A percentile compares a stretch with the other conserved stretches of the same genome.
These are phyloP conservation scores for Columbina picui DNA, from an alignment of 2,113 vertebrate genomes.

Conservation along the genomic window DNA sequence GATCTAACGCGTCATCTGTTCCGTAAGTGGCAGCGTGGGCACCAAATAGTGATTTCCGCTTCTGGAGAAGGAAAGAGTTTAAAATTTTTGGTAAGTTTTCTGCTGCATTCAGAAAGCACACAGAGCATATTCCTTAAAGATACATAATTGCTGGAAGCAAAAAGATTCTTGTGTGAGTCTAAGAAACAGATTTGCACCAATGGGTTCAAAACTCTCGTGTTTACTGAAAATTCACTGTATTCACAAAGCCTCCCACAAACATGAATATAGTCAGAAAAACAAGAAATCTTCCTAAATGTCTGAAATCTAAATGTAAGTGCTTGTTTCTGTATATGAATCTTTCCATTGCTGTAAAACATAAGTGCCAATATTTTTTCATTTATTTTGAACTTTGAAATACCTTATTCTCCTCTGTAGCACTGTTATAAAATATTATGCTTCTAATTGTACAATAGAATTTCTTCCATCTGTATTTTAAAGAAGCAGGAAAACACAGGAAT, in stretches of 20 bases:
- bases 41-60: slow-evolving; percentile 81
- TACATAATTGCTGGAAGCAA: background rate
- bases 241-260: background rate
- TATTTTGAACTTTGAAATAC: background rate
- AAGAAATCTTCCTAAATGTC: background rate
- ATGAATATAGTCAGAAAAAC: background rate
- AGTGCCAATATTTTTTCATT: background rate
- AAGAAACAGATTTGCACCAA: background rate
- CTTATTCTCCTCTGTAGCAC: background rate
- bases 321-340: background rate
- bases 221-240: background rate
- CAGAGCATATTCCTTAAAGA: background rate
- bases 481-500: background rate
- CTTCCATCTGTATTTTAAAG: background rate
- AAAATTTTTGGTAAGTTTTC: slow-evolving; percentile 83
- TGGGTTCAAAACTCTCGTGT: background rate
- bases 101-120: background rate
- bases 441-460: background rate
- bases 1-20: slow-evolving; percentile 81
- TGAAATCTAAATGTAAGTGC: background rate
- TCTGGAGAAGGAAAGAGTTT: slow-evolving; percentile 60
- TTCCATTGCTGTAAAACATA: background rate
- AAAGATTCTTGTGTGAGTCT: background rate
- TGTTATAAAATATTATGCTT: background rate
- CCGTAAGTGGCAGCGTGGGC: slow-evolving; percentile 97